These are phyloP conservation scores for Caradrina kadenii DNA, from an alignment of 2,888 invertebrate genomes.

Conservation along the genomic window DNA sequence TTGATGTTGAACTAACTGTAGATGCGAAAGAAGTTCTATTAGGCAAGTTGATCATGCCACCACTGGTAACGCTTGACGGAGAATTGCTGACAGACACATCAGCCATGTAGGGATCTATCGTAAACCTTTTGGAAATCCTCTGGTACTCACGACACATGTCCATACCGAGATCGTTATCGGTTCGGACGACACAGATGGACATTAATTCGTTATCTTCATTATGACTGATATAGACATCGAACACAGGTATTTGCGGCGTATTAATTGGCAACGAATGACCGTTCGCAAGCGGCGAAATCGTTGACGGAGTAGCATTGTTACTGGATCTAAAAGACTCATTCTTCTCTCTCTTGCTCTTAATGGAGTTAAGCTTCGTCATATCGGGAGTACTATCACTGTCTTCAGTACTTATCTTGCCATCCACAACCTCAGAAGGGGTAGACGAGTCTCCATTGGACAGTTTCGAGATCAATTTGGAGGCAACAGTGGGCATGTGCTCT, in stretches of 20 bases:
- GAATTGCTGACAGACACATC: slow-evolving; percentile 86
- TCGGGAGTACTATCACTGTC: slow-evolving; percentile 85
- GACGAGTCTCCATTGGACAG: slow-evolving; percentile 88
- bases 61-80: slow-evolving; percentile 87
- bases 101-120: slow-evolving; percentile 85
- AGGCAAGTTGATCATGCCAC: slow-evolving; percentile 83
- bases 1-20: slow-evolving; percentile 83
- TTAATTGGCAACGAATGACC: slow-evolving; percentile 83
- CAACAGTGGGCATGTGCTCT: slow-evolving; percentile 78
- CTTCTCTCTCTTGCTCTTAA: slow-evolving; percentile 78
- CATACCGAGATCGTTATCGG: slow-evolving; percentile 85
- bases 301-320: slow-evolving; percentile 86
- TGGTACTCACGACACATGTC: slow-evolving; percentile 88
- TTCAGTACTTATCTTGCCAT: slow-evolving; percentile 67
- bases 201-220: slow-evolving; percentile 87
- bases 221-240: slow-evolving; percentile 85
- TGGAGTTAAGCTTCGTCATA: slow-evolving; percentile 75
- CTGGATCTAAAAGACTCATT: slow-evolving; percentile 83
- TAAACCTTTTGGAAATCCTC: slow-evolving; percentile 85
- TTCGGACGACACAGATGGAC: slow-evolving; percentile 84
- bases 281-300: slow-evolving; percentile 87
- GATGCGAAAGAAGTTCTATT: slow-evolving; percentile 86
- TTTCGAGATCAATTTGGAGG: slow-evolving; percentile 85
- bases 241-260: slow-evolving; percentile 84
- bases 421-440: slow-evolving; percentile 80